Evolutionary conservation across 2,797 vertebrate genomes (phyloP), one percentile per base, ranked within the genome.

Genomic region (Psittacula echo): DNA sequence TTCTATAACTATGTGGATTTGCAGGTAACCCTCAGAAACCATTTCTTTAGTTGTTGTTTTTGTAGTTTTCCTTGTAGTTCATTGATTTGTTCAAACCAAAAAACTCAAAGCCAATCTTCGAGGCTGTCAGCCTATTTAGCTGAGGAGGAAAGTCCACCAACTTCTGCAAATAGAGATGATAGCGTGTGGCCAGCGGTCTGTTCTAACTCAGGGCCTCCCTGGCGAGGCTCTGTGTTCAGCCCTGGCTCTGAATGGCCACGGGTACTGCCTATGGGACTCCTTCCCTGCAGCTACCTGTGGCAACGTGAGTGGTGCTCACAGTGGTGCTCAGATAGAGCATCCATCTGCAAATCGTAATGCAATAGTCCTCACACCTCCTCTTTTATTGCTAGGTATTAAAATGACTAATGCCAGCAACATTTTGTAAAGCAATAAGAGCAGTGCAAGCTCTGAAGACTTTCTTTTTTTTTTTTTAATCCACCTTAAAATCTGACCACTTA

Each of bases 71-170:
- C 86, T 92, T 87, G 90, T 92, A 92, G 76, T 51, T 91, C 76
- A 91, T 90, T 78, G 92, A 87, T 87, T 77, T 92, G 78, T 90
- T 91, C 87, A 92, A 93, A 92, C 85, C 77, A 85, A 94, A 94
- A 94, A 94, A 61, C 94, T 91, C 89, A 53, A 87, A 96, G 90
- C 78, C 88, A 90, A 47, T 64, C 91, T 93, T 86, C 24, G 88
- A 64, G 72, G 75, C 88, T 82, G 65, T 74, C 86, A 92, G 64
- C 72, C 68, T 54, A 2, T 71, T 80, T 85, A 76, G 81, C 86
- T 60, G 88, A 90, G 88, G 93, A 96, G 91, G 91, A 93, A 94
- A 94, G 93, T 90, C 90, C 94, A 93, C 89, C 62, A 87, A 84
- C 75, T 77, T 68, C 76, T 91, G 94, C 22, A 94, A 95, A 89